Evolutionary conservation across 1,140 invertebrate genomes (phyloP), one percentile per base, ranked within the genome.

Genomic region (Nephila pilipes): DNA sequence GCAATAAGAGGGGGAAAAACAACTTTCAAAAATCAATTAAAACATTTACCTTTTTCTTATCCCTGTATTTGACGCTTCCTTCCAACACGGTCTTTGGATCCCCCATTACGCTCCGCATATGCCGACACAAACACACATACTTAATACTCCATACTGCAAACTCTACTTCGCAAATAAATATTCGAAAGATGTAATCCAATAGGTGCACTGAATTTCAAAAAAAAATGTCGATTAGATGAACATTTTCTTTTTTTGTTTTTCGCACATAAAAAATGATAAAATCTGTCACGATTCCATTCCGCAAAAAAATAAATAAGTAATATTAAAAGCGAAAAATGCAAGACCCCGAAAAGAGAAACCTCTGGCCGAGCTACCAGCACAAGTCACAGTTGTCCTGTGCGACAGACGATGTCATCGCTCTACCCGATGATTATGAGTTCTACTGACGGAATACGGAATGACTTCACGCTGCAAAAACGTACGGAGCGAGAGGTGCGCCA

Each of bases 21-120:
- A 54, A n/a, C 1, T 55, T 29, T 1, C 20, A n/a, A 81, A 81
- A 80, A 12, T 25, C 32, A 46, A 91, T 25, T 57, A 54, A 87
- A 87, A 92, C n/a, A 85, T 65, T 83, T 96, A 98, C 97, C 97
- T 98, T 98, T 96, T 98, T 98, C 94, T 97, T 97, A 95, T 98
- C 98, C 94, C 98, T 96, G 96, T 98, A 98, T 95, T 98, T 98
- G 91, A 98, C 97, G 95, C 97, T 97, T 93, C 98, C 98, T 96
- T 98, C 98, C 94, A 98, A 97, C 95, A 98, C 97, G 88, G 97
- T 97, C 95, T 96, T 97, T 94, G 96, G 97, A 96, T 97, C 97
- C 95, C 97, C 96, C 97, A 97, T 97, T 54, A 85, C 55, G 69
- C 16, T 20, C 18, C 63, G 58, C 91, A 92, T 92, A 92, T 87